Evolutionary conservation across 2,797 vertebrate species (phyloP).

Genomic region (Enoplosus armatus): DNA sequence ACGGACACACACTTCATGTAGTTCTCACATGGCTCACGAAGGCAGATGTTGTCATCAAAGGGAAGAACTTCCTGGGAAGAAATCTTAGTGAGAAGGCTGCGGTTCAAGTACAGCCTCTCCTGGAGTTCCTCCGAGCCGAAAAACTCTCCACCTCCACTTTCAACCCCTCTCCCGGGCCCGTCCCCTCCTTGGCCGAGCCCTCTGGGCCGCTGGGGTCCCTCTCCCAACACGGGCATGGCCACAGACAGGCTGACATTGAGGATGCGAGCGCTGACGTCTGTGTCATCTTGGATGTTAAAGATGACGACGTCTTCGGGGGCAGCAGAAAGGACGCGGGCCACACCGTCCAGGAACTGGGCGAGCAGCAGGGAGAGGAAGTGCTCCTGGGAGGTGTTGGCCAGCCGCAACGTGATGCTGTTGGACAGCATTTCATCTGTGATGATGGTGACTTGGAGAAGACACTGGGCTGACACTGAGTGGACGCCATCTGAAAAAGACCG

Average conservation of each 20-base stretch:
- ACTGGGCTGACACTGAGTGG: slow-evolving; percentile 93
- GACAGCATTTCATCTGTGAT: slow-evolving; percentile 97
- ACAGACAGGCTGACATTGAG: slow-evolving; percentile 96
- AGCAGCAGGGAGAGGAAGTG: slow-evolving; percentile 94
- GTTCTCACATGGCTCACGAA: slow-evolving; percentile 97
- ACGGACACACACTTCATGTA: slow-evolving; percentile 98
- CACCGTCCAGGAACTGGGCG: slow-evolving; percentile 92
- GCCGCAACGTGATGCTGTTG: slow-evolving; percentile 94
- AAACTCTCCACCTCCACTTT: slow-evolving; percentile 78
- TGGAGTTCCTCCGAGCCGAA: slow-evolving; percentile 95
- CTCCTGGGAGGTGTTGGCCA: slow-evolving; percentile 95
- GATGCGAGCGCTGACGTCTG: slow-evolving; percentile 90
- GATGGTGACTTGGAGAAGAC: slow-evolving; percentile 93
- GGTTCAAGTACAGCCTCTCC: slow-evolving; percentile 95
- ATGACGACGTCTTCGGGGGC: slow-evolving; percentile 90
- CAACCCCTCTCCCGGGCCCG: slow-evolving; percentile 65
- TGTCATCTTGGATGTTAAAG: slow-evolving; percentile 95
- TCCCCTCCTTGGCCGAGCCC: slow-evolving; percentile 78
- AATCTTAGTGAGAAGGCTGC: slow-evolving; percentile 90
- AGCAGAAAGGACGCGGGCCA: slow-evolving; percentile 90
- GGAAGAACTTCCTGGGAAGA: slow-evolving; percentile 94
- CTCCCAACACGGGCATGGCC: slow-evolving; percentile 72
- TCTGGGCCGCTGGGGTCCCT: slow-evolving; percentile 51
- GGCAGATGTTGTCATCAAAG: slow-evolving; percentile 97
- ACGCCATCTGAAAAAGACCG: slow-evolving; percentile 87